phyloP scores from a whole-genome alignment of 2,797 vertebrate species.

The Cossypha dichroa region DNA sequence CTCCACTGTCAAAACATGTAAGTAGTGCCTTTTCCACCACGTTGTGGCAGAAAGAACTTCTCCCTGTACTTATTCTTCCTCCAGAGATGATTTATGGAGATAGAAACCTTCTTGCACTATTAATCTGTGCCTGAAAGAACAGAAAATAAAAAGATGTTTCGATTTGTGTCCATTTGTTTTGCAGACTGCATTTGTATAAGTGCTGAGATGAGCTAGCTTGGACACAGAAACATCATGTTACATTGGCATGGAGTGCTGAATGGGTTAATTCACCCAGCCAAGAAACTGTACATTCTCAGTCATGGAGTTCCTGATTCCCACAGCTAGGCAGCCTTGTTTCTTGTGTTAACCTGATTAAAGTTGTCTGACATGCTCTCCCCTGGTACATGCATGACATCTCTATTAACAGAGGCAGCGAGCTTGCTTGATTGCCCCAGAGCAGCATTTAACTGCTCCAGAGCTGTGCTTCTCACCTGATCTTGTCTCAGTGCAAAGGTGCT shows the following conservation, averaged over 20 bases:
- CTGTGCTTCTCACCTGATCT: neutral
- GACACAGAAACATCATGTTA: neutral
- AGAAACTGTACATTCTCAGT: neutral
- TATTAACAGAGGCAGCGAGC: neutral
- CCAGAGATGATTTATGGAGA: neutral
- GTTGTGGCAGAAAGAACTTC: neutral
- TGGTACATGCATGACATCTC: fast-evolving
- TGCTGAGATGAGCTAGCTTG: neutral
- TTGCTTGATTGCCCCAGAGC: neutral
- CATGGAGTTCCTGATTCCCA: neutral
- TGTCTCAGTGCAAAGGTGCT: neutral
- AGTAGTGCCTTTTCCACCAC: neutral
- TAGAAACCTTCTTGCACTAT: neutral
- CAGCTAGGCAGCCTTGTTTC: neutral
- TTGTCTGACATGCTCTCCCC: neutral
- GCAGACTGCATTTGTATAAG: neutral
- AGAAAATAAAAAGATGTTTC: neutral
- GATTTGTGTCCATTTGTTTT: neutral
- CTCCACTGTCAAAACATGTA: neutral
- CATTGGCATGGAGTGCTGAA: neutral
- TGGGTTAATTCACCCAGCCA: neutral
- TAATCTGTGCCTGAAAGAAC: neutral
- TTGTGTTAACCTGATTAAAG: neutral
- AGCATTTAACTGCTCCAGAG: neutral
- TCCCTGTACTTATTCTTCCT: neutral